phyloP scores from a whole-genome alignment of 2,797 vertebrate genomes.

The Periophthalmus magnuspinnatus region DNA sequence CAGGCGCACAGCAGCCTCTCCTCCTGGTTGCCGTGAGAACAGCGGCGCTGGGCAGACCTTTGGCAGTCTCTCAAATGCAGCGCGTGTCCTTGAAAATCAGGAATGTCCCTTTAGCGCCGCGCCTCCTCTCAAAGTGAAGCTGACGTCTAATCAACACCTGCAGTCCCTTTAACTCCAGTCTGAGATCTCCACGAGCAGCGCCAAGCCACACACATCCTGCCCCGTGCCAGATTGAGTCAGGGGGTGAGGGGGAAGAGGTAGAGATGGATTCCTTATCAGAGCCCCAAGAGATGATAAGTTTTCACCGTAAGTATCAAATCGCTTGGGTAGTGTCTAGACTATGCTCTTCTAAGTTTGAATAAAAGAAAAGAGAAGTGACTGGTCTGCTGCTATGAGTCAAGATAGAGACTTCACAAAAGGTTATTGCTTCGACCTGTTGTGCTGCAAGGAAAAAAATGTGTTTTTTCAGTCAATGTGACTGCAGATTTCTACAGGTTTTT shows the following conservation, averaged over 20 bases:
- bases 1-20: slow-evolving; percentile 23
- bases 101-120: slow-evolving; percentile 68
- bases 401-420: not conserved
- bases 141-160: slow-evolving; percentile 83
- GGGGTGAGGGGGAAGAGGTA: slow-evolving; percentile 30
- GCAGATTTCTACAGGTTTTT: too few species aligned
- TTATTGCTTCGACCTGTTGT: too few species aligned
- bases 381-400: slow-evolving; percentile 40
- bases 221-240: slow-evolving; percentile 49
- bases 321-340: slow-evolving; percentile 54
- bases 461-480: too few species aligned
- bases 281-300: slow-evolving; percentile 62
- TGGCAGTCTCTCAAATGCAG: slow-evolving; percentile 70
- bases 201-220: slow-evolving; percentile 66
- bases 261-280: slow-evolving; percentile 67
- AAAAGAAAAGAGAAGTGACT: slow-evolving; percentile 51
- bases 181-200: slow-evolving; percentile 76
- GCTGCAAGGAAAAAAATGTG: too few species aligned
- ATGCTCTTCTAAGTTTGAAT: slow-evolving; percentile 46
- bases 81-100: slow-evolving; percentile 78
- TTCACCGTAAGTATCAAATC: slow-evolving; percentile 51
- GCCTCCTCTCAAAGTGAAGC: slow-evolving; percentile 76
- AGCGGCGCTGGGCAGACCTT: slow-evolving; percentile 51
- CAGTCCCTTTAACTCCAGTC: slow-evolving; percentile 67
- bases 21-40: slow-evolving; percentile 36